These are phyloP conservation scores for Prunella himalayana DNA, from an alignment of 2,113 vertebrate genomes.

Conservation along the genomic window DNA sequence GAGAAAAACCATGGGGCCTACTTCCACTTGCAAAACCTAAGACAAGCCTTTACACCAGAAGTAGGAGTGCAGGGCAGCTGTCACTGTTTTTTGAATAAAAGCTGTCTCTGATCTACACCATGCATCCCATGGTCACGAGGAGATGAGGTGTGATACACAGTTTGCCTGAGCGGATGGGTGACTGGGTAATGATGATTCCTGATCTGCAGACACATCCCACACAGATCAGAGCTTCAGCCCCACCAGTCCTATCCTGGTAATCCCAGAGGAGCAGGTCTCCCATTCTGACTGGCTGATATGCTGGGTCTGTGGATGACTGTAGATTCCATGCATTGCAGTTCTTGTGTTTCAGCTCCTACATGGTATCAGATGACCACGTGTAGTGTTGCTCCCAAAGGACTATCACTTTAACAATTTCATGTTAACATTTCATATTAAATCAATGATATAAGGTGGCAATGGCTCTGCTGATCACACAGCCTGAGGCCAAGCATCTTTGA, in stretches of 20 bases:
- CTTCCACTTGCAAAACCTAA: not conserved
- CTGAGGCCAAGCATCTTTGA: not conserved
- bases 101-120: not conserved
- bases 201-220: not conserved
- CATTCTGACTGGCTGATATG: not conserved
- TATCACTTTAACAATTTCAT: not conserved
- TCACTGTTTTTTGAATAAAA: not conserved
- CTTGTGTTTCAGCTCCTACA: not conserved
- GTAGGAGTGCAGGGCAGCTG: not conserved
- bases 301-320: not conserved
- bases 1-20: not conserved
- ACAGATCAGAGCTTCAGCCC: not conserved
- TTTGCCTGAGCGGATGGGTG: not conserved
- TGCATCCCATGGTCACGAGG: not conserved
- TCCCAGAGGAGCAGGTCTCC: not conserved
- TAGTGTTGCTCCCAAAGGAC: not conserved
- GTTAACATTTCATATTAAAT: not conserved
- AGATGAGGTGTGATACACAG: not conserved
- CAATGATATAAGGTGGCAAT: not conserved
- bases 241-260: not conserved
- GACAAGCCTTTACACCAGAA: not conserved
- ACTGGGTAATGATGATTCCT: not conserved
- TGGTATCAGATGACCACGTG: not conserved
- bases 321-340: not conserved
- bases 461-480: not conserved